A percentile compares a stretch with the other conserved stretches of the same genome.
Evolutionary conservation across 2,888 invertebrate species (phyloP).

Genomic region (Spisula subtruncata): DNA sequence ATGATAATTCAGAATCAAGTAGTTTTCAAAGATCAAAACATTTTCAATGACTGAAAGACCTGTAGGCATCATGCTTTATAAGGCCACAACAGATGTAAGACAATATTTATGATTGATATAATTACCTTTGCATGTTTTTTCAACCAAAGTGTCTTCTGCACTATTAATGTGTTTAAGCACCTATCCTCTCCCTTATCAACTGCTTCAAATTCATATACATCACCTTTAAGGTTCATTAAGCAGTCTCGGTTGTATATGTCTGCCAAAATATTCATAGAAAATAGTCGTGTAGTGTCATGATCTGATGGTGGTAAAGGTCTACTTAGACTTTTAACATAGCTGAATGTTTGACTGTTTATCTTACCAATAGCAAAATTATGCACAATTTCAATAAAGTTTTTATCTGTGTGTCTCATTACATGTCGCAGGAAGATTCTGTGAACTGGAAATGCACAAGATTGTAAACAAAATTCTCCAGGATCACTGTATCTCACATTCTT

Average conservation of each 20-base stretch:
- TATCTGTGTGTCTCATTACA: constrained; percentile 43
- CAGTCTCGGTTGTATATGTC: constrained; percentile 53
- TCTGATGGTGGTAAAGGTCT: constrained; percentile 21
- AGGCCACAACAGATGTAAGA: no score
- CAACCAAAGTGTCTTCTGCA: constrained; percentile 38
- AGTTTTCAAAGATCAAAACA: no score
- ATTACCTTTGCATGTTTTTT: constrained; percentile 42
- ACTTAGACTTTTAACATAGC: constrained; percentile 27
- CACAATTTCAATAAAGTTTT: constrained; percentile 20
- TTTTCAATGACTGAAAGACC: no score
- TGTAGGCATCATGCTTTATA: no score
- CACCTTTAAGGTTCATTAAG: constrained; percentile 22
- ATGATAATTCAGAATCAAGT: no score
- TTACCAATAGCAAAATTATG: constrained; percentile 36
- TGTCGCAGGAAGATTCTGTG: constrained; percentile 32
- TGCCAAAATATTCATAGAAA: constrained; percentile 39
- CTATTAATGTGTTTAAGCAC: constrained; percentile 29
- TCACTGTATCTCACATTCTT: constrained; percentile 41
- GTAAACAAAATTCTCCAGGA: constrained; percentile 51
- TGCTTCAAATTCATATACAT: constrained; percentile 46
- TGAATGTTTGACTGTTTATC: neutral
- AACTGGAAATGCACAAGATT: constrained; percentile 18
- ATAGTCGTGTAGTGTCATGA: constrained; percentile 5
- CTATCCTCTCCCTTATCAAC: constrained; percentile 34
- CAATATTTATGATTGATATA: neutral